Evolutionary conservation across 1,140 invertebrate species (phyloP).

Genomic region (Acyrthosiphon pisum): DNA sequence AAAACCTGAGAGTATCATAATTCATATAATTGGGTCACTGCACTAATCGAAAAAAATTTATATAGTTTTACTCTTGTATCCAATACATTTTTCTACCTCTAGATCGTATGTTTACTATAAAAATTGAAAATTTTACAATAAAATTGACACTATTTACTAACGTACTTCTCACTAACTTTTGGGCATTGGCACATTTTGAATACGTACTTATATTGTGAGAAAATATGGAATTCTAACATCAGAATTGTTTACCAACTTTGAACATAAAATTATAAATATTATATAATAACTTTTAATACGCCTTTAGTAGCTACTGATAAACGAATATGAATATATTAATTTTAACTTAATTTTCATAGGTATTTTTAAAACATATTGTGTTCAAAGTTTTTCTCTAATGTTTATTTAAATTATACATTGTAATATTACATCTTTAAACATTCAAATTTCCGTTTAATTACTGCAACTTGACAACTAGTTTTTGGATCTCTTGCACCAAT

Average conservation of each 20-base stretch:
- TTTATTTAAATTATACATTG: too few species aligned
- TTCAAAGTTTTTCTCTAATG: too few species aligned
- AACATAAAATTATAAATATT: neutral
- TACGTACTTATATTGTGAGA: neutral
- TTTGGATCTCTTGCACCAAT: neutral
- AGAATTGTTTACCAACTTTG: too few species aligned
- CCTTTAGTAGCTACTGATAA: neutral
- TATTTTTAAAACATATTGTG: too few species aligned
- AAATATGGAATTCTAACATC: too few species aligned
- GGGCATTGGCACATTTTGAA: neutral
- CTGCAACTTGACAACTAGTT: neutral
- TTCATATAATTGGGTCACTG: neutral
- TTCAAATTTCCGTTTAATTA: too few species aligned
- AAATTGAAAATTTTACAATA: neutral
- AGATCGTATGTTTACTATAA: neutral
- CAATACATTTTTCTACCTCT: neutral
- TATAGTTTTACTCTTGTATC: neutral
- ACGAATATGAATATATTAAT: too few species aligned
- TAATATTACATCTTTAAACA: too few species aligned
- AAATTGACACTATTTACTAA: neutral
- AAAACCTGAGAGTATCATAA: neutral
- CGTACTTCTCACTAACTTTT: neutral
- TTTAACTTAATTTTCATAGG: too few species aligned
- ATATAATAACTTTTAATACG: neutral
- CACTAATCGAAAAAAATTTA: neutral